Evolutionary conservation across 2,888 invertebrate genomes (phyloP).

Genomic region (Branchellion lobata): DNA sequence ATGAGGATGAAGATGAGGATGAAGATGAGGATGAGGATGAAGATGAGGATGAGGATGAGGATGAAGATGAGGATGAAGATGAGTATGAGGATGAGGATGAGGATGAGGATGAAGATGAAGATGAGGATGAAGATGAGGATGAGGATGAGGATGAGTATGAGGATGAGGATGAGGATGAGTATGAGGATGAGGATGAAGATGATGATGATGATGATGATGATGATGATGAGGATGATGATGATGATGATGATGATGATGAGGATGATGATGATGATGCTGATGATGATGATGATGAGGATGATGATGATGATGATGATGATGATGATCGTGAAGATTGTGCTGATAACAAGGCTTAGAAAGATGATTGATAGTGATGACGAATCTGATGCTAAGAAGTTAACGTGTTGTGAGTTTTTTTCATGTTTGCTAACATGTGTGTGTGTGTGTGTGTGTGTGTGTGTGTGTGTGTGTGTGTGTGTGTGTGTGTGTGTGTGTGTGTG

Average conservation of each 20-base stretch:
- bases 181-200: conserved; percentile 12
- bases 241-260: conserved; percentile 39
- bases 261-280: conserved; percentile 39
- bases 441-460: conserved; percentile 26
- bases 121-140: too few species aligned
- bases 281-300: conserved; percentile 40
- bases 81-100: too few species aligned
- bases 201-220: conserved; percentile 26
- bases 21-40: too few species aligned
- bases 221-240: conserved; percentile 40
- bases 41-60: too few species aligned
- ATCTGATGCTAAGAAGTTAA: too few species aligned
- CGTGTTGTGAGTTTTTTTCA: background rate
- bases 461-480: conserved; percentile 28
- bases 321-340: conserved; percentile 3
- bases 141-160: too few species aligned
- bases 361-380: too few species aligned
- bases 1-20: too few species aligned
- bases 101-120: too few species aligned
- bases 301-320: conserved; percentile 40
- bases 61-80: too few species aligned
- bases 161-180: too few species aligned
- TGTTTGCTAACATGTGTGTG: conserved; percentile 14
- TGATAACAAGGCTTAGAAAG: too few species aligned
- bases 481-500: conserved; percentile 20